phyloP scores from a whole-genome alignment of 2,113 vertebrate species.

The Poeciliopsis occidentalis region DNA sequence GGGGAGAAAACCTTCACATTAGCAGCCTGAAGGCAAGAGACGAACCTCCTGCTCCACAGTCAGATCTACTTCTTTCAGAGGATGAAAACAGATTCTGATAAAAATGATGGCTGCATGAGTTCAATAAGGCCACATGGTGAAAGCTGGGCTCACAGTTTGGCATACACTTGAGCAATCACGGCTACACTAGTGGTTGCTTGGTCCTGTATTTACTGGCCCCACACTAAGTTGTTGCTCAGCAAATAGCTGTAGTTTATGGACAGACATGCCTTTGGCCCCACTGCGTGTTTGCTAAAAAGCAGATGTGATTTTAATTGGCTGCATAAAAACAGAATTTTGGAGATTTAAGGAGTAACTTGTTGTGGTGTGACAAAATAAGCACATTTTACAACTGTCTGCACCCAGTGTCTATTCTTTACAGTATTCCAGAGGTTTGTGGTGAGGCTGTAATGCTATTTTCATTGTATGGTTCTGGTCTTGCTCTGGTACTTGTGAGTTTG shows the following conservation, averaged over 20 bases:
- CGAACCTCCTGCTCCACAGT: slow-evolving; percentile 54
- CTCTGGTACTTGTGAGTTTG: slow-evolving; percentile 57
- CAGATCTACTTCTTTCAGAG: slow-evolving; percentile 48
- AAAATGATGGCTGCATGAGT: slow-evolving; percentile 47
- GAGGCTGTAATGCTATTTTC: slow-evolving; percentile 64
- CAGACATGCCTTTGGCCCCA: slow-evolving; percentile 5
- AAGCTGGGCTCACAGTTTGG: slow-evolving; percentile 46
- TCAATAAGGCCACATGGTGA: slow-evolving; percentile 43
- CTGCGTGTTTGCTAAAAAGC: slow-evolving; percentile 10
- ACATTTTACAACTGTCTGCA: slow-evolving; percentile 52
- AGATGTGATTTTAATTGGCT: slow-evolving; percentile 33
- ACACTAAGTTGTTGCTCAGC: slow-evolving; percentile 5
- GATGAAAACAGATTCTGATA: slow-evolving; percentile 53
- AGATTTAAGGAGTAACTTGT: slow-evolving; percentile 59
- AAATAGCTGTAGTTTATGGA: slow-evolving; percentile 10
- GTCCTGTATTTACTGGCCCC: slow-evolving; percentile 11
- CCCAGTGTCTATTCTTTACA: slow-evolving; percentile 46
- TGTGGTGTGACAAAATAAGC: slow-evolving; percentile 57
- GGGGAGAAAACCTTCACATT: slow-evolving; percentile 57
- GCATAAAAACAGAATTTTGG: slow-evolving; percentile 22
- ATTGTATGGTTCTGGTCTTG: slow-evolving; percentile 62
- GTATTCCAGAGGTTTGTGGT: slow-evolving; percentile 57
- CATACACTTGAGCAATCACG: slow-evolving; percentile 2
- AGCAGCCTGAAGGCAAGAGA: slow-evolving; percentile 62
- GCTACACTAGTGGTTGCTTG: slow-evolving; percentile 22